Percentiles rank a stretch among this genome's conserved stretches.
These are phyloP conservation scores for Drosophila ohnishii DNA, from an alignment of 1,140 invertebrate genomes.

Conservation along the genomic window DNA sequence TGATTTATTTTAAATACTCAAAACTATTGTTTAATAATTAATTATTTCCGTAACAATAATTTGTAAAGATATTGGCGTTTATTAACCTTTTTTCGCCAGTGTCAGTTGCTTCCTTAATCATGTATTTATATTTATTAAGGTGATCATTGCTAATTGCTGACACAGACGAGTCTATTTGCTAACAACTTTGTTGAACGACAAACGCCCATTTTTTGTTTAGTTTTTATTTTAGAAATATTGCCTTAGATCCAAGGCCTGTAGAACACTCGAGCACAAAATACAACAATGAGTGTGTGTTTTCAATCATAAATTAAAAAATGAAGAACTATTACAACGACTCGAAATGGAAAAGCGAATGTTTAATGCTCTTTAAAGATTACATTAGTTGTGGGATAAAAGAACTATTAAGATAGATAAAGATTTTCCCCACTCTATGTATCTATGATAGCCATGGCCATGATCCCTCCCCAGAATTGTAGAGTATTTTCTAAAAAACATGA, in stretches of 20 bases:
- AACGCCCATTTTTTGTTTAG: background rate
- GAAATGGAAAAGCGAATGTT: background rate
- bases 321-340: background rate
- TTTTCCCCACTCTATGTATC: too few relatives aligned
- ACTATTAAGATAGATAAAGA: too few relatives aligned
- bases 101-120: background rate
- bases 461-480: background rate
- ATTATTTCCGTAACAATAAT: background rate
- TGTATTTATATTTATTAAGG: slow-evolving; percentile 20
- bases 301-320: background rate
- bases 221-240: background rate
- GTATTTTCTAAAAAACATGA: background rate
- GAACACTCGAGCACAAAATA: background rate
- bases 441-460: background rate
- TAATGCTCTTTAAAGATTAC: background rate
- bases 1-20: too few relatives aligned
- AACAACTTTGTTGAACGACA: background rate
- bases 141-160: slow-evolving; percentile 27
- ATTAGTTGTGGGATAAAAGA: too few relatives aligned
- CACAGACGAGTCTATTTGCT: slow-evolving; percentile 17
- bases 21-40: background rate
- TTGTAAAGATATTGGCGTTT: too few relatives aligned
- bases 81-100: background rate
- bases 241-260: slow-evolving; percentile 7
- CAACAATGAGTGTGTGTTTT: background rate